These are phyloP conservation scores for Alauda arvensis DNA, from an alignment of 2,797 vertebrate genomes.

Conservation along the genomic window DNA sequence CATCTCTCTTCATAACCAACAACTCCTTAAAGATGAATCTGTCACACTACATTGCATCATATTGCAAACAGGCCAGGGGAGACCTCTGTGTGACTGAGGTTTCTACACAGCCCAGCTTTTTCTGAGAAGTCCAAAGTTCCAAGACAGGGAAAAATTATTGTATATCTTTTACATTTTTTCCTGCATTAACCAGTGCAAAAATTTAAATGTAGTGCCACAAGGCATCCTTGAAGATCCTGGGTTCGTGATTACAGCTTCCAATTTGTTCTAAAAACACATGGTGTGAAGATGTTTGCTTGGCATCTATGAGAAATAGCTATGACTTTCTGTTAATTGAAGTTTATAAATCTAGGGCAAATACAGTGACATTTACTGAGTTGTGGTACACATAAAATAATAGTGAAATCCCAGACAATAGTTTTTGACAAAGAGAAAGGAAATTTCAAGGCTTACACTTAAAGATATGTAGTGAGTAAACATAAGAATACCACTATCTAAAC, in stretches of 20 bases:
- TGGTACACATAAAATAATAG: not conserved
- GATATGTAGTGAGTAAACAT: not conserved
- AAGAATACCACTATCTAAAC: not conserved
- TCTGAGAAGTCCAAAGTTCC: not conserved
- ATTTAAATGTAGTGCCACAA: conserved; percentile 11
- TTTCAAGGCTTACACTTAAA: not conserved
- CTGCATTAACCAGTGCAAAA: conserved; percentile 17
- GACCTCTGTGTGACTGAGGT: not conserved
- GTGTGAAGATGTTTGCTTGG: not conserved
- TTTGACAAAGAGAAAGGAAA: not conserved
- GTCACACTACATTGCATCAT: not conserved
- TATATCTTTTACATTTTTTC: not conserved
- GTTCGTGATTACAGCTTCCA: not conserved
- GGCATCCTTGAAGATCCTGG: not conserved
- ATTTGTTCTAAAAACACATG: not conserved
- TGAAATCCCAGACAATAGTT: not conserved
- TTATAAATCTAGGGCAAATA: not conserved
- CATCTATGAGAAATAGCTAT: not conserved
- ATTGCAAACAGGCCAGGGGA: not conserved
- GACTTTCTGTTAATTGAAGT: not conserved
- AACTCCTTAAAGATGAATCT: not conserved
- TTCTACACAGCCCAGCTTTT: not conserved
- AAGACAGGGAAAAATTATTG: not conserved
- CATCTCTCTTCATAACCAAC: not conserved
- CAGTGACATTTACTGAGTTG: not conserved